Base-by-base conservation (phyloP, 1,140 invertebrate species). In the Neotoxoptera formosana region DNA sequence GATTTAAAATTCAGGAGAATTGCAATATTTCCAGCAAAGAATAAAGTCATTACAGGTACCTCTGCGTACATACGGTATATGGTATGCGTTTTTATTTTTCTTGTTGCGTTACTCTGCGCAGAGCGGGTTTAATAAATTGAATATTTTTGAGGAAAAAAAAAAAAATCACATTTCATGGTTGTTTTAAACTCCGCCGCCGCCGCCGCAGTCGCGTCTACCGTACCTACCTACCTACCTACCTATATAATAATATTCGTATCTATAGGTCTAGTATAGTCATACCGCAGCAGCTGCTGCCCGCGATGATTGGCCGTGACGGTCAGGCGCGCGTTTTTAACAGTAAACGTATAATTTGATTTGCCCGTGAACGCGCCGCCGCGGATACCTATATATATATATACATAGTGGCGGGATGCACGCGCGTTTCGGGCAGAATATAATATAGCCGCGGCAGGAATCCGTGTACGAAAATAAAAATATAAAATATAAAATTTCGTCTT, bases 91-190 rank as follows among this genome's bases (percentile, higher is more conserved):
- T 67, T 67, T 67, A 67, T 67, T 67, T 11, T n/a, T 67, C 3
- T 67, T 11, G 60, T 67, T 67, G 48, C 30, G 30, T 67, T 25
- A n/a, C 11, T 67, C 30, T 30, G 30, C 30, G 11, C 30, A 30
- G 11, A 67, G 60, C 30, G 25, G 60, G 11, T n/a, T 67, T 34
- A n/a, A 81, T 76, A 81, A 84, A 84, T 41, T 84, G 81, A 41
- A 84, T 41, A 41, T 84, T 84, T 84, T 34, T 23, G 25, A 60
- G 11, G 56, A 48, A 48, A 76, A 76, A 67, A n/a, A 60, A 83
- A 84, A 84, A 84, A 84, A 84, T 25, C 83, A 84, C 83, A 84
- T 84, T 84, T 84, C 83, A 84, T 84, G 83, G 83, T 84, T 30
- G 45, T 84, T 84, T 84, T 84, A 41, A 84, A 84, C 23, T 84